Base-by-base conservation (phyloP, 2,797 vertebrate species). In the Todus mexicanus region DNA sequence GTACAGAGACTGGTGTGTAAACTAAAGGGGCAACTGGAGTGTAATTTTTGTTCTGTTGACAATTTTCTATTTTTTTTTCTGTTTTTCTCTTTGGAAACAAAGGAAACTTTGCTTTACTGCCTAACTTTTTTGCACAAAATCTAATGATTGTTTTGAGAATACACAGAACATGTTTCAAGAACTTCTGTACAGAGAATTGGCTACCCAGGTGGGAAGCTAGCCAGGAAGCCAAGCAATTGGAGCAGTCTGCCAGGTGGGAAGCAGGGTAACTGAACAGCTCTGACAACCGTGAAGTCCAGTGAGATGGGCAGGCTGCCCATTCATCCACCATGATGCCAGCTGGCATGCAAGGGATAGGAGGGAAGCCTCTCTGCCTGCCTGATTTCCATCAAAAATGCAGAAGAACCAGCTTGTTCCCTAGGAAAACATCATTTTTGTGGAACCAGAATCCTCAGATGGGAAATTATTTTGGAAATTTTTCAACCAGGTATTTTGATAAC, bases 21-120 rank as follows among this genome's bases (percentile, higher is more conserved):
- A 65, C 66, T 87, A 61, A 88, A 83, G 63, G 50, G 45, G 76
- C 37, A 93, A 91, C 75, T 69, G 69, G 88, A 89, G 38, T 18
- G n/a, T 16, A 88, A 75, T 91, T 90, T 95, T 84, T 81, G 50
- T 80, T 87, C 42, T 47, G 45, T 69, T 88, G 73, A 43, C n/a
- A 78, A 43, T 83, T 93, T 69, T 87, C 45, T 59, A 10, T 6
- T 45, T 33, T 47, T 56, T 89, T 73, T 91, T 86, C 45, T 50
- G 13, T 31, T 94, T 77, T 85, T 80, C 27, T 47, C 47, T 35
- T 53, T 86, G 19, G 19, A 86, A 94, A 69, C 13, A 51, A 70
- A 54, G 15, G 59, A 74, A 90, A 74, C 26, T 77, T 87, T 51
- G 5, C 11, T 45, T 61, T 71, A 35, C 40, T 45, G 18, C 10